Base-by-base conservation (phyloP, 2,888 invertebrate genomes). In the Tinea semifulvella region DNA sequence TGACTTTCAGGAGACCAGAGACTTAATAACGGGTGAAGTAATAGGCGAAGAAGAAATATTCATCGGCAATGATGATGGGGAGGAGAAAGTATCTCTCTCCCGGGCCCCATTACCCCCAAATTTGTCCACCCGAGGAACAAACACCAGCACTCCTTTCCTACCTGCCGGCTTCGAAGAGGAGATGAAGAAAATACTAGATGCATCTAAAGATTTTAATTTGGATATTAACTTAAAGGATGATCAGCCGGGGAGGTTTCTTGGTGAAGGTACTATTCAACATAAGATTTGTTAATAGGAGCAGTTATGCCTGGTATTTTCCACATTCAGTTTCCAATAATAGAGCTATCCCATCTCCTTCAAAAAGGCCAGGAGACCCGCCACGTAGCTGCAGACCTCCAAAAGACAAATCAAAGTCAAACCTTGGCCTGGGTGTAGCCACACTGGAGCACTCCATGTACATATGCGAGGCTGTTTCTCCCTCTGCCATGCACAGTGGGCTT, bases 81-180 rank as follows among this genome's bases (percentile, higher is more conserved):
- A 77, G 45, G 73, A 73, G 13, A 63, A 59, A 39, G 53, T 90
- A 63, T 94, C 94, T 0, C 86, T 96, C 81, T 84, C 84, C 26
- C 80, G 95, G 53, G 88, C 90, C 16, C 94, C 94, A 0, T 84
- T 89, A 28, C 86, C 90, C 6, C 84, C 89, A 2, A 79, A 81
- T 31, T 85, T 90, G 57, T 85, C 88, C 40, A 84, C 90, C 0
- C 82, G 88, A 54, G 96, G 96, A 11, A 89, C 87, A 43, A 85
- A 88, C 0, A 88, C 88, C 47, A 93, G 92, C 63, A 89, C 87
- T 60, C 94, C 94, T 1, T 96, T 96, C 64, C 87, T 92, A 84
- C 96, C 96, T 1, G 95, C 92, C 39, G 91, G 93, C 2, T 90
- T 93, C 63, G 83, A 87, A 49, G 76, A 85, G 40, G 82, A 85